phyloP scores from a whole-genome alignment of 2,888 invertebrate genomes.

The Acanthosepion pharaonis region DNA sequence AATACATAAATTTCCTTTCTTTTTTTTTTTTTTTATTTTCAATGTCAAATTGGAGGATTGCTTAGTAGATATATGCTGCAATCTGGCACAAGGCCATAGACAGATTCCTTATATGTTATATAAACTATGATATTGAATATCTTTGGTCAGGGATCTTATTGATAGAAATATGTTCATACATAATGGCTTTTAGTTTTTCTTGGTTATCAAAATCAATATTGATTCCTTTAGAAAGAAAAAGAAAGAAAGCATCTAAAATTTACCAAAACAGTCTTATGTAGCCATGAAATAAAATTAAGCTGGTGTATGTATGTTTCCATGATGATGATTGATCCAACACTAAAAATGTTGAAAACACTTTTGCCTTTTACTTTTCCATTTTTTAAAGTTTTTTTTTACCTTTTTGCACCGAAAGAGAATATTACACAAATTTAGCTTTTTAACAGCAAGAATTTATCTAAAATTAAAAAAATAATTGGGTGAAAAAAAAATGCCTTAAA shows the following conservation, averaged over 20 bases:
- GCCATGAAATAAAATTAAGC: neutral
- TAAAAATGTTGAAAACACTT: constrained; percentile 1
- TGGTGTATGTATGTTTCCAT: neutral
- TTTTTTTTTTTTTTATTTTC: neutral
- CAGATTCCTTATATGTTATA: neutral
- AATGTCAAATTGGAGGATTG: neutral
- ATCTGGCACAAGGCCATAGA: neutral
- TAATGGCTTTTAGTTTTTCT: neutral
- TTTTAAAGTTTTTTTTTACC: neutral
- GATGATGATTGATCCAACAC: neutral
- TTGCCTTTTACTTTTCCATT: neutral
- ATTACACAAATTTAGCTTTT: neutral
- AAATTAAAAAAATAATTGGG: neutral
- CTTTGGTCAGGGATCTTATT: neutral
- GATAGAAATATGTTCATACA: neutral
- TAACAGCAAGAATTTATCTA: constrained; percentile 4
- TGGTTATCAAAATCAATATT: neutral
- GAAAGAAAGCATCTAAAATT: neutral
- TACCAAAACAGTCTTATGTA: neutral
- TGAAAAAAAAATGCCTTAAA: neutral
- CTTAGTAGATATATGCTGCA: neutral
- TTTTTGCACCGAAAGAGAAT: constrained; percentile 5
- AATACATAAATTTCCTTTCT: neutral
- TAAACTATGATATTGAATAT: neutral
- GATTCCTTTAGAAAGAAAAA: neutral